These are phyloP conservation scores for Montipora sp. DNA, from an alignment of 64 coral and sea anemone genomes.

Conservation along the genomic window DNA sequence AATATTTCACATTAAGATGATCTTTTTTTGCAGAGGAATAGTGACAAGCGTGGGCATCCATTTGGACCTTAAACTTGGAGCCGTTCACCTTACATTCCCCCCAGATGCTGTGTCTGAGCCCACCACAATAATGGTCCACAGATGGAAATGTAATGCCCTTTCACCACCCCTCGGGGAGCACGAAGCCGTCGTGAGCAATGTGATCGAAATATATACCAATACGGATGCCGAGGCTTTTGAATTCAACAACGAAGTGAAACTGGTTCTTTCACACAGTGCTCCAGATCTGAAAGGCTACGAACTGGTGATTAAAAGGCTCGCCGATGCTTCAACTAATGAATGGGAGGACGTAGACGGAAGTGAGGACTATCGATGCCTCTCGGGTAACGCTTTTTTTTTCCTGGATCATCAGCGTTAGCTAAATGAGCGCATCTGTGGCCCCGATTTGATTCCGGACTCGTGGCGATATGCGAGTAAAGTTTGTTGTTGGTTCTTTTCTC, in stretches of 20 bases:
- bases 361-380: not conserved
- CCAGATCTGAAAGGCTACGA: not conserved
- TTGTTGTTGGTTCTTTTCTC: too few relatives aligned
- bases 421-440: too few relatives aligned
- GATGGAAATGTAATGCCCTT: not conserved
- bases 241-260: not conserved
- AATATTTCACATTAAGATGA: too few relatives aligned
- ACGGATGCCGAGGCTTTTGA: not conserved
- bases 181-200: constrained; percentile 6
- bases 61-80: not conserved
- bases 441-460: too few relatives aligned
- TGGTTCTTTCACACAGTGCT: constrained; percentile 36
- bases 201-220: not conserved
- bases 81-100: not conserved
- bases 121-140: not conserved
- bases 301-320: constrained; percentile 14
- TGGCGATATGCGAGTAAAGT: too few relatives aligned
- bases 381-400: not conserved
- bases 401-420: too few relatives aligned
- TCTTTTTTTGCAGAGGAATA: not conserved
- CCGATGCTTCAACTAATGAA: constrained; percentile 4
- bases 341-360: constrained; percentile 15
- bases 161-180: not conserved
- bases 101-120: not conserved
- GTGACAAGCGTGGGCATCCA: not conserved